These are phyloP conservation scores for Euglossa dilemma DNA, from an alignment of 1,140 invertebrate genomes.

Conservation along the genomic window DNA sequence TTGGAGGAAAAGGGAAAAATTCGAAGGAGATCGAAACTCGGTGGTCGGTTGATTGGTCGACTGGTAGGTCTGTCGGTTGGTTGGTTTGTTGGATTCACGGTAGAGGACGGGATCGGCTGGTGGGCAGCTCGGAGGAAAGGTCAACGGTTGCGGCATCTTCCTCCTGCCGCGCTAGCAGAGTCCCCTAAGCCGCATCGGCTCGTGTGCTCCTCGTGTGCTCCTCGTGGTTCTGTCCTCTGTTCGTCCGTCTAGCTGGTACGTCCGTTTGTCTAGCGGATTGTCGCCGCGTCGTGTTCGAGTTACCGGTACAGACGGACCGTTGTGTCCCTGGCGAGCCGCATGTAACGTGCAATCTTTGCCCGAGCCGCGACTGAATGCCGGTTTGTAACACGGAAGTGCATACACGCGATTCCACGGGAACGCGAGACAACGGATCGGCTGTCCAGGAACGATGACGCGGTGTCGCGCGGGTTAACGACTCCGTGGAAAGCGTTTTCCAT, in stretches of 20 bases:
- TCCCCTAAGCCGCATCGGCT: not conserved
- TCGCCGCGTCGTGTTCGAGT: conserved; percentile 65
- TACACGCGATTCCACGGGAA: conserved; percentile 39
- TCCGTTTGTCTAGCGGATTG: conserved; percentile 63
- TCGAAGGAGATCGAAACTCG: conserved; percentile 11
- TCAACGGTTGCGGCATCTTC: conserved; percentile 59
- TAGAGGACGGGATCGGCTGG: conserved; percentile 23
- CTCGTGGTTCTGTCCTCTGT: not conserved
- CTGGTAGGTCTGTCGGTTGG: not conserved
- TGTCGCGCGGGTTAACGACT: conserved; percentile 65
- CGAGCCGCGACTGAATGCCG: conserved; percentile 59
- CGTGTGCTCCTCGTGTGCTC: conserved; percentile 3
- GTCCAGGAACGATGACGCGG: conserved; percentile 67
- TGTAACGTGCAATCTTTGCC: conserved; percentile 56
- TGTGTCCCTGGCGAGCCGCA: conserved; percentile 56
- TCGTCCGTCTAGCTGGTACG: conserved; percentile 45
- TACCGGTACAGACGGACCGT: conserved; percentile 68
- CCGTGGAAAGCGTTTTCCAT: conserved; percentile 58
- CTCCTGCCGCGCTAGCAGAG: conserved; percentile 18
- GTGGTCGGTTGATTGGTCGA: not conserved
- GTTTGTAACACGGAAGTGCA: conserved; percentile 73
- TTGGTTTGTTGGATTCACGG: not conserved
- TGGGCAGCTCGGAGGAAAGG: conserved; percentile 56
- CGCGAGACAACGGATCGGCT: conserved; percentile 67
- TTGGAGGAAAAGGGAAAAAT: not conserved